A percentile compares a stretch with the other conserved stretches of the same genome.
Conservation (phyloP, 2,113 vertebrate species). For the Tragulus kanchil region DNA sequence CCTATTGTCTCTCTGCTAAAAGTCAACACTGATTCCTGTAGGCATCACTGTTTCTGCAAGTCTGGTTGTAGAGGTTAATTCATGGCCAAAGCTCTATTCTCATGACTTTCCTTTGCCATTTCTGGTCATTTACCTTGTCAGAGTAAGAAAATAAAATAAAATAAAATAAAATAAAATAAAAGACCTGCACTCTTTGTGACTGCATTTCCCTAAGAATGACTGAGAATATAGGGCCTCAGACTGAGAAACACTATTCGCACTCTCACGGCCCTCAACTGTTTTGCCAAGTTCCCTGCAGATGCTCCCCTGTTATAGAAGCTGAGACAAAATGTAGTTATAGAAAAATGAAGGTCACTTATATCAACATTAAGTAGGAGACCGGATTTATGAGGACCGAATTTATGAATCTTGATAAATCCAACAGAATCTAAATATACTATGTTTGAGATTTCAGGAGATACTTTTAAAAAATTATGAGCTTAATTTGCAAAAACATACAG, state of each 20-base stretch:
- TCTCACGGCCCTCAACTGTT: neutral
- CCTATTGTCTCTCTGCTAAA: neutral
- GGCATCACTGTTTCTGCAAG: neutral
- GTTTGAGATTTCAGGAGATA: slow-evolving; percentile 12
- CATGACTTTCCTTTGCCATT: neutral
- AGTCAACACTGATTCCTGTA: neutral
- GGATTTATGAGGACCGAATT: neutral
- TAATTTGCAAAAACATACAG: slow-evolving; percentile 24
- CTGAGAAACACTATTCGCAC: neutral
- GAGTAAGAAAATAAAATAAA: neutral
- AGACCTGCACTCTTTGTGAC: neutral
- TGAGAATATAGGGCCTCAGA: neutral
- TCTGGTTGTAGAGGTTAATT: neutral
- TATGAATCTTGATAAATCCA: neutral
- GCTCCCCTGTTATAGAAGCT: neutral
- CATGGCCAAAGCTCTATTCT: neutral
- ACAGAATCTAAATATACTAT: neutral
- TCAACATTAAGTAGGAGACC: slow-evolving; percentile 7
- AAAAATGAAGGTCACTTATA: neutral
- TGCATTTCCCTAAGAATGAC: neutral
- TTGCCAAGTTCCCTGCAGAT: neutral
- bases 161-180: neutral
- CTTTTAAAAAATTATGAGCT: neutral
- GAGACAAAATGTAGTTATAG: neutral
- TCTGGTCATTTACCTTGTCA: neutral